Conservation (phyloP, 2,888 invertebrate species). For the Lumbricus terrestris region DNA sequence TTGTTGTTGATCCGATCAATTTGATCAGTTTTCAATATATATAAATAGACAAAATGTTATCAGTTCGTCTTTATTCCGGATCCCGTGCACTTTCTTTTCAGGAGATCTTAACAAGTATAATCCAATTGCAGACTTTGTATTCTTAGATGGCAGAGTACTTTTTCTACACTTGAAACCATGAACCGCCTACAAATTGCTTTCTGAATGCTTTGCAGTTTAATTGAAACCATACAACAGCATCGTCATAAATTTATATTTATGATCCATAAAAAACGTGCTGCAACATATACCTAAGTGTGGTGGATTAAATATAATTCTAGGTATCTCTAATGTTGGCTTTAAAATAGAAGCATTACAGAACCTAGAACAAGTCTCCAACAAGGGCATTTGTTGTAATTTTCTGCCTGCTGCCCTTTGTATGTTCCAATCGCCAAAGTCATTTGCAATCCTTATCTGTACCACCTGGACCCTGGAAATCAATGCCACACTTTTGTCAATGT, state of each 20-base stretch:
- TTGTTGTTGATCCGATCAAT: background rate
- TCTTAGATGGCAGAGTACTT: background rate
- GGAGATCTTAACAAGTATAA: background rate
- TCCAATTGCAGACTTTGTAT: background rate
- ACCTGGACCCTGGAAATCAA: too few species aligned
- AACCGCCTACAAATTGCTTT: background rate
- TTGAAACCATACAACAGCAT: background rate
- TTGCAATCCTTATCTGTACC: too few species aligned
- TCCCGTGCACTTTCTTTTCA: background rate
- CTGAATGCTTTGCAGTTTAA: background rate
- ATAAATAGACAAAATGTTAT: conserved; percentile 3
- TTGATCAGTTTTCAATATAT: background rate
- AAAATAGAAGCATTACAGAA: too few species aligned
- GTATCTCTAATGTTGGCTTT: too few species aligned
- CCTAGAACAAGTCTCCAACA: too few species aligned
- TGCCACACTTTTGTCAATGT: too few species aligned
- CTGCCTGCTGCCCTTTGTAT: too few species aligned
- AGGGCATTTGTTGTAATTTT: too few species aligned
- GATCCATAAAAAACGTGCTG: background rate
- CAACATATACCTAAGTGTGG: background rate
- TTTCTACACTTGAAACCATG: background rate
- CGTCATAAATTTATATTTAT: background rate
- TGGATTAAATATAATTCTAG: too few species aligned
- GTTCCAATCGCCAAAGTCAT: too few species aligned
- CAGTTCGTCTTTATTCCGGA: background rate